A percentile compares a stretch with the other conserved stretches of the same genome.
phyloP scores from a whole-genome alignment of 2,797 vertebrate species.

The Falco columbarius region DNA sequence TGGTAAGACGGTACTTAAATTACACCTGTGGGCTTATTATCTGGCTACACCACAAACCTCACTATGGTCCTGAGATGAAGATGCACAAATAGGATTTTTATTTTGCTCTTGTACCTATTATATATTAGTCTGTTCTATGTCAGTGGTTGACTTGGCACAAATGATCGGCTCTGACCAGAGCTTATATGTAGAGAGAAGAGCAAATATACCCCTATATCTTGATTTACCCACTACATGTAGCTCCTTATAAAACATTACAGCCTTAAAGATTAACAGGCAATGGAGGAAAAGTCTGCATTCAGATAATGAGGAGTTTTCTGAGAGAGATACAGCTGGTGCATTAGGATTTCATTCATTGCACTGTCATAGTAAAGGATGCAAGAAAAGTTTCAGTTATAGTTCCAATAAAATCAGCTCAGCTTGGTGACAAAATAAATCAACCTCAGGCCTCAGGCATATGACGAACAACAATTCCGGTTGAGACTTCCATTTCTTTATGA shows the following conservation, averaged over 20 bases:
- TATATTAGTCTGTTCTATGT: background rate
- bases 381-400: background rate
- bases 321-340: background rate
- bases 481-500: constrained; percentile 9
- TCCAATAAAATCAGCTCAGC: background rate
- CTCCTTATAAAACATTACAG: background rate
- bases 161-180: background rate
- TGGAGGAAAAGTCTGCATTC: background rate
- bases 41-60: background rate
- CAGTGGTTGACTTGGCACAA: background rate
- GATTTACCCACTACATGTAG: background rate
- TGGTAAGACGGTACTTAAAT: background rate
- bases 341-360: background rate
- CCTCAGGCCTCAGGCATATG: background rate
- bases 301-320: background rate
- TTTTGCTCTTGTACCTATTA: background rate
- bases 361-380: background rate
- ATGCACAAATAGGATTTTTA: background rate
- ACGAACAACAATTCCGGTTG: background rate
- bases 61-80: background rate
- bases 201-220: background rate
- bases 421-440: constrained; percentile 31
- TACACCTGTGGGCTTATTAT: constrained; percentile 1
- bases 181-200: background rate
- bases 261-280: background rate